Percentiles rank a stretch among this genome's conserved stretches.
Conservation (phyloP, 1,140 invertebrate species). For the Saccostrea glomerata region DNA sequence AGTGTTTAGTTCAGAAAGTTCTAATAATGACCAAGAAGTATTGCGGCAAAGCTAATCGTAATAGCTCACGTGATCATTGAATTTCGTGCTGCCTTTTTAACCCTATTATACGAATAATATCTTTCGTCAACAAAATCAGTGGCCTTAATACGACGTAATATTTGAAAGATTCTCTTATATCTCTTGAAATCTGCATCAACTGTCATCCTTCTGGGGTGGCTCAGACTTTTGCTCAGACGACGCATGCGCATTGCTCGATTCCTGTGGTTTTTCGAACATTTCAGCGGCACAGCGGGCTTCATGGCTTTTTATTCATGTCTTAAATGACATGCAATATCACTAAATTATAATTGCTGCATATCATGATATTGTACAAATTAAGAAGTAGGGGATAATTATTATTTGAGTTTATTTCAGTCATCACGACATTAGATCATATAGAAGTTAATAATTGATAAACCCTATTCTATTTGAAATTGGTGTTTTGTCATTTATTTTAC, state of each 20-base stretch:
- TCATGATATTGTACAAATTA: constrained; percentile 28
- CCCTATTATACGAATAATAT: constrained; percentile 15
- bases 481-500: background rate
- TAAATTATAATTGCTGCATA: constrained; percentile 28
- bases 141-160: background rate
- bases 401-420: constrained; percentile 23
- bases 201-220: background rate
- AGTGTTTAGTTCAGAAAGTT: too few species aligned
- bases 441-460: constrained; percentile 34
- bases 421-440: constrained; percentile 17
- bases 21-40: too few species aligned
- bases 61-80: background rate
- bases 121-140: constrained; percentile 5
- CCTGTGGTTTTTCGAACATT: background rate
- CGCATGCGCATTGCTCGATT: constrained; percentile 2
- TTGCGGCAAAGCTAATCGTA: too few species aligned
- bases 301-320: background rate
- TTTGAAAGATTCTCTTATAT: background rate
- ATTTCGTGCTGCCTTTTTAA: background rate
- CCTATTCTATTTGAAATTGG: background rate
- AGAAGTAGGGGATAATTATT: constrained; percentile 10
- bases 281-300: background rate
- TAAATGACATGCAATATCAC: constrained; percentile 29
- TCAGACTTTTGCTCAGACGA: background rate
- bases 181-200: background rate